A percentile compares a stretch with the other conserved stretches of the same genome.
phyloP scores from a whole-genome alignment of 1,140 invertebrate genomes.

The Bombus superbus region DNA sequence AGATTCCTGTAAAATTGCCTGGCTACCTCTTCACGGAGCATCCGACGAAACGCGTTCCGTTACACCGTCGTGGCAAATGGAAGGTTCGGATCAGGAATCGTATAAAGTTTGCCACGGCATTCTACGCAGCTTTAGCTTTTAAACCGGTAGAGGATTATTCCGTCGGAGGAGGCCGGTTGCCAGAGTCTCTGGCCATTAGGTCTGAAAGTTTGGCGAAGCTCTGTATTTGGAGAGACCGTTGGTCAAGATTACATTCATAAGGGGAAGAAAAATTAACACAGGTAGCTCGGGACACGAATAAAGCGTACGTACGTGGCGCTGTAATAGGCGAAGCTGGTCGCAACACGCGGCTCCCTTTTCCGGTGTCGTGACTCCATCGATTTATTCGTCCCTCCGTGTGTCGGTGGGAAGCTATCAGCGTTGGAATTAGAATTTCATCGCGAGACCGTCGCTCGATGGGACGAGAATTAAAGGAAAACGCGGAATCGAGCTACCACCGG shows the following conservation, averaged over 20 bases:
- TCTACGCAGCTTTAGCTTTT: not conserved
- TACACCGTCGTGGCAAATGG: not conserved
- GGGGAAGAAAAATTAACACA: not conserved
- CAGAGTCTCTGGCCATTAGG: not conserved
- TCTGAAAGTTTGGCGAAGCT: not conserved
- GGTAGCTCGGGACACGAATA: not conserved
- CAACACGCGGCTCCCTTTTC: not conserved
- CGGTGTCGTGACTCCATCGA: not conserved
- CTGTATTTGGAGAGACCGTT: not conserved
- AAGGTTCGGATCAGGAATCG: not conserved
- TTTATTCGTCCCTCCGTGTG: not conserved
- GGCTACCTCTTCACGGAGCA: not conserved
- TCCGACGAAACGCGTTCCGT: not conserved
- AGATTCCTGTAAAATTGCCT: slow-evolving; percentile 38
- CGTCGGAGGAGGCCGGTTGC: not conserved
- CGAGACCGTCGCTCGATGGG: not conserved
- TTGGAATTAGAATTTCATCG: slow-evolving; percentile 1
- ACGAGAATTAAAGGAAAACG: not conserved
- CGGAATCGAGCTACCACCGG: not conserved
- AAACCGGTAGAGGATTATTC: not conserved
- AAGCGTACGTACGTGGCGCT: not conserved
- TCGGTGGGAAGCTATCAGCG: not conserved
- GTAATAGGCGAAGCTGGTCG: not conserved
- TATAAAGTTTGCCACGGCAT: too few relatives aligned
- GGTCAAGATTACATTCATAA: slow-evolving; percentile 4